Evolutionary conservation across 1,140 invertebrate species (phyloP).

Genomic region (Drosophila melanica): DNA sequence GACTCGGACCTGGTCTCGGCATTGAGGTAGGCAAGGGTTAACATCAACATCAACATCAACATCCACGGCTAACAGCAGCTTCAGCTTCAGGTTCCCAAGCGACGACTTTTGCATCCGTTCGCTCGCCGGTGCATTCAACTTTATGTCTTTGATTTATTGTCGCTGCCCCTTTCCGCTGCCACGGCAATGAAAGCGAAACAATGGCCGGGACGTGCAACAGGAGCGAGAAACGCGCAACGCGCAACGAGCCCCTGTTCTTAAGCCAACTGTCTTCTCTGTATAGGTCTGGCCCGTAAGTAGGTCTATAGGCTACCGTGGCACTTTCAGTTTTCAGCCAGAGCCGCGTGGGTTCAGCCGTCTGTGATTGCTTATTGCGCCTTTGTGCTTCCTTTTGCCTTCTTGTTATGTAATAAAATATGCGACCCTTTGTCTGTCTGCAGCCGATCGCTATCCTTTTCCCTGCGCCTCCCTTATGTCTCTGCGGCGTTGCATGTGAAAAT

Average conservation of each 20-base stretch:
- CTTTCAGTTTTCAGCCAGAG: constrained; percentile 68
- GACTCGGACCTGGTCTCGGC: constrained; percentile 51
- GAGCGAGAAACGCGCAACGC: constrained; percentile 18
- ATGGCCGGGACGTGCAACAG: constrained; percentile 36
- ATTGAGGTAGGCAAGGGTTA: constrained; percentile 81
- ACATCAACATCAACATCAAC: constrained; percentile 35
- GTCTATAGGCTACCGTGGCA: constrained; percentile 80
- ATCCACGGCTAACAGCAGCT: constrained; percentile 30
- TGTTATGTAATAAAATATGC: constrained; percentile 79
- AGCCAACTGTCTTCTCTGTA: constrained; percentile 40
- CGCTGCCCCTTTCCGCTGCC: constrained; percentile 35
- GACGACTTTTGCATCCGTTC: constrained; percentile 77
- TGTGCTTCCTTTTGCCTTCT: constrained; percentile 38
- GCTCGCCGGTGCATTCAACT: constrained; percentile 74
- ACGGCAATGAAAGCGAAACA: constrained; percentile 76
- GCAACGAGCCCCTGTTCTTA: constrained; percentile 44
- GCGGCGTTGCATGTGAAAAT: constrained; percentile 54
- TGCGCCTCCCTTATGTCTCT: constrained; percentile 15
- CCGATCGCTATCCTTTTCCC: constrained; percentile 33
- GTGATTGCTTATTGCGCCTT: constrained; percentile 46
- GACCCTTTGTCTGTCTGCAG: constrained; percentile 39
- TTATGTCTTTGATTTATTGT: constrained; percentile 81
- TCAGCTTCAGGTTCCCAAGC: constrained; percentile 61
- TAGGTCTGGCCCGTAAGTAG: constrained; percentile 58
- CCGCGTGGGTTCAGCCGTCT: constrained; percentile 56